A percentile compares a stretch with the other conserved stretches of the same genome.
phyloP scores from a whole-genome alignment of 2,888 invertebrate genomes.

The Hylaea fasciaria region DNA sequence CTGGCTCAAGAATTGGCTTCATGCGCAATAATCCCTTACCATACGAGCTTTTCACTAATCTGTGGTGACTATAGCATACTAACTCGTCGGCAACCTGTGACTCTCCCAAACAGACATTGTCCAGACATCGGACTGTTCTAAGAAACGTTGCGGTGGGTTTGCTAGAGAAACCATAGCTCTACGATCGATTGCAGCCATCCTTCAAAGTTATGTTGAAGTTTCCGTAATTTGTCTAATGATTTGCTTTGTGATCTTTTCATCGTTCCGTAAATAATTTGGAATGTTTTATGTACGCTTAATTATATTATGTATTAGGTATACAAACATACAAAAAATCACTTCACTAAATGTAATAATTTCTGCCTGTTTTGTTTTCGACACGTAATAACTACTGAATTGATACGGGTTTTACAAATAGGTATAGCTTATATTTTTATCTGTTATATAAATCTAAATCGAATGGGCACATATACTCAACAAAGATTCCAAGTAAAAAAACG shows the following conservation, averaged over 20 bases:
- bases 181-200: slow-evolving; percentile 24
- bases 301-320: no score
- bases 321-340: no score
- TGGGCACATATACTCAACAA: no score
- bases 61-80: slow-evolving; percentile 6
- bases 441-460: no score
- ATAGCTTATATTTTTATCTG: no score
- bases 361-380: no score
- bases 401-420: no score
- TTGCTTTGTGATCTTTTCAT: slow-evolving; percentile 4
- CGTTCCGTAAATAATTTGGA: not conserved
- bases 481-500: no score
- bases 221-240: slow-evolving; percentile 3
- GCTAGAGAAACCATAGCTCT: slow-evolving; percentile 50
- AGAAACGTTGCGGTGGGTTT: slow-evolving; percentile 56
- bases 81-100: slow-evolving; percentile 28
- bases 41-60: slow-evolving; percentile 10
- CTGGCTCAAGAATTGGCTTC: slow-evolving; percentile 15
- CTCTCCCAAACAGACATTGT: slow-evolving; percentile 48
- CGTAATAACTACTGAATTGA: no score
- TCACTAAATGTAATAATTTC: no score
- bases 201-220: slow-evolving; percentile 1
- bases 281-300: no score
- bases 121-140: slow-evolving; percentile 51
- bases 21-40: slow-evolving; percentile 23